Evolutionary conservation across 2,797 vertebrate species (phyloP), one percentile per base, ranked within the genome.

Genomic region (Lacerta viridis): DNA sequence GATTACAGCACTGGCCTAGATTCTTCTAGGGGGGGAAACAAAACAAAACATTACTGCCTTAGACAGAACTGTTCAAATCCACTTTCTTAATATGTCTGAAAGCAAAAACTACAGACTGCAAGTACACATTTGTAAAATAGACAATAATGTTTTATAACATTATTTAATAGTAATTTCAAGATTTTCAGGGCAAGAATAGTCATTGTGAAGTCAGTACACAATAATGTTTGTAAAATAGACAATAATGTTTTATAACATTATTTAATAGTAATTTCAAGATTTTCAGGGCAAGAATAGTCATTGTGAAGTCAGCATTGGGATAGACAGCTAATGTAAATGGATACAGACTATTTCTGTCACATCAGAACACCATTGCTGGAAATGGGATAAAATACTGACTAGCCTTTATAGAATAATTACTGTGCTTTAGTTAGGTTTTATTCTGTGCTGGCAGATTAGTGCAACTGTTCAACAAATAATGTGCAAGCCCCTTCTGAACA

Each of bases 381-480:
- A 39, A 66, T 29, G 36, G 25, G 41, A 68, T 74, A 81, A 81
- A 43, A 79, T 79, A 46, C 13, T 69, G 25, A 59, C 59, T 59
- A 59, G 77, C 33, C 36, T 3, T 81, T 80, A 66, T 86, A 87
- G 66, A 74, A 46, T 72, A 72, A 79, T 25, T 41, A 39, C 71
- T 20, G 17, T 64, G 27, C 33, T 27, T 64, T 50, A 50, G 11
- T 43, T 84, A 15, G 2, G 25, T 27, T 46, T 68, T 33, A 17
- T 82, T 64, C 41, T 78, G 10, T n/a, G 11, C 36, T 33, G 39
- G 59, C 27, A 64, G 69, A 23, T 81, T 23, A 81, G 39, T 46
- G 20, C 36, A 61, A 27, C 17, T 80, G 18, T 87, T 81, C 36
- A 33, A 27, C 11, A 41, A 33, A 50, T 25, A 87, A 43, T 20